These are phyloP conservation scores for Lepus townsendii DNA, from an alignment of 2,797 vertebrate genomes.

Conservation along the genomic window DNA sequence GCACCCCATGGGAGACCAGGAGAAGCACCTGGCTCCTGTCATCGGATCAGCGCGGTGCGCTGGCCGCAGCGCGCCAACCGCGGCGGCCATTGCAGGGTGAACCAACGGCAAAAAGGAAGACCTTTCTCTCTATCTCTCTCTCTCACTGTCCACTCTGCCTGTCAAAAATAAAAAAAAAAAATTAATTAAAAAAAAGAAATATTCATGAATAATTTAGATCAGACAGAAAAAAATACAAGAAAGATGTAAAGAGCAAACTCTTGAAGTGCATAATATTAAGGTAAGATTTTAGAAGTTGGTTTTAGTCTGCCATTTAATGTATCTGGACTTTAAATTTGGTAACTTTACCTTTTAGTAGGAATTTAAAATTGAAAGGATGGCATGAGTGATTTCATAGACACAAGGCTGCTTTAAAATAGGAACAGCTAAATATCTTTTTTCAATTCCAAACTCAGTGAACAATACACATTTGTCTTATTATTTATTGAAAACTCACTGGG, in stretches of 20 bases:
- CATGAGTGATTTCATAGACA: background rate
- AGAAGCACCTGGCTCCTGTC: too few species aligned
- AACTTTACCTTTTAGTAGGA: slow-evolving; percentile 41
- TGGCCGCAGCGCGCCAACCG: too few species aligned
- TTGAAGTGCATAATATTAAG: background rate
- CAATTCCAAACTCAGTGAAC: background rate
- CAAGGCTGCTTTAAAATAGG: background rate
- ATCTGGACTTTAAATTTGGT: slow-evolving; percentile 29
- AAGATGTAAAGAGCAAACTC: background rate
- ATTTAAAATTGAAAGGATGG: slow-evolving; percentile 12
- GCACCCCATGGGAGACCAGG: too few species aligned
- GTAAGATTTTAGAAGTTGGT: background rate
- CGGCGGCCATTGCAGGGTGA: too few species aligned
- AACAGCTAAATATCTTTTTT: background rate
- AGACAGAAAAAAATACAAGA: background rate
- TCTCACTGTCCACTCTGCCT: too few species aligned
- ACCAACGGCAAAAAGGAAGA: too few species aligned
- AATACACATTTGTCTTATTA: background rate
- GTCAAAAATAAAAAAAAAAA: too few species aligned
- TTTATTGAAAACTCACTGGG: background rate
- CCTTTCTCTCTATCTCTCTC: too few species aligned
- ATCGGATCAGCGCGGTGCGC: too few species aligned
- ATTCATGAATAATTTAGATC: slow-evolving; percentile 24
- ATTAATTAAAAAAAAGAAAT: background rate
- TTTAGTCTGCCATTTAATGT: background rate